Conservation (phyloP, 30 jellyfish, hydroid and myxozoan species). For the Nemopilema nomurai region DNA sequence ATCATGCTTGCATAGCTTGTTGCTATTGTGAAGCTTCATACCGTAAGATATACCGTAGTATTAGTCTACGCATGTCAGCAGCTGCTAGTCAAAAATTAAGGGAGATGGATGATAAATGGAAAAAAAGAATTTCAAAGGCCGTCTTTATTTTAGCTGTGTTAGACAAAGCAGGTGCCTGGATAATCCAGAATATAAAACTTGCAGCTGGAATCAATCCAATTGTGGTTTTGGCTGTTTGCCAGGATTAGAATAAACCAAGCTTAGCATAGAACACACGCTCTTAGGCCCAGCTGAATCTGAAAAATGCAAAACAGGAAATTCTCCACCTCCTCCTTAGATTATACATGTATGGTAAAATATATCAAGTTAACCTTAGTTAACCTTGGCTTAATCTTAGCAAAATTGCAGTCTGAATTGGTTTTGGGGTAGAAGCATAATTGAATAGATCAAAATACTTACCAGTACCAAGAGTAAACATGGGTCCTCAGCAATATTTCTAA, state of each 20-base stretch:
- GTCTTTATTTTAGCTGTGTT: too few relatives aligned
- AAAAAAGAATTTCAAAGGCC: not conserved
- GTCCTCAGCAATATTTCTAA: conserved; percentile 86
- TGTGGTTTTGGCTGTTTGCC: not conserved
- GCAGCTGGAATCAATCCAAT: not conserved
- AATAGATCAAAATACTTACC: conserved; percentile 59
- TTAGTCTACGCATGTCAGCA: too few relatives aligned
- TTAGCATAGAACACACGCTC: not conserved
- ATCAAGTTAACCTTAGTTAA: not conserved
- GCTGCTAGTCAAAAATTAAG: not conserved
- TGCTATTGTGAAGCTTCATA: too few relatives aligned
- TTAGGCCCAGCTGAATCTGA: not conserved
- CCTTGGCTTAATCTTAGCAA: too few relatives aligned
- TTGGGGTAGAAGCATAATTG: too few relatives aligned
- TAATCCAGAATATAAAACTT: not conserved
- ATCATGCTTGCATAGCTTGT: too few relatives aligned
- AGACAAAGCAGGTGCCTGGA: not conserved
- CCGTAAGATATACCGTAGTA: too few relatives aligned
- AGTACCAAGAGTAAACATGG: conserved; percentile 96
- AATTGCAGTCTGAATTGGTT: too few relatives aligned
- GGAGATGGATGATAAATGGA: not conserved
- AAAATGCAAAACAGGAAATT: not conserved
- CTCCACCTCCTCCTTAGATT: not conserved
- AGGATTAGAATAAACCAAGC: not conserved
- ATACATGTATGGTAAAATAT: not conserved